phyloP scores from a whole-genome alignment of 2,797 vertebrate species.

The Glyptemys insculpta region DNA sequence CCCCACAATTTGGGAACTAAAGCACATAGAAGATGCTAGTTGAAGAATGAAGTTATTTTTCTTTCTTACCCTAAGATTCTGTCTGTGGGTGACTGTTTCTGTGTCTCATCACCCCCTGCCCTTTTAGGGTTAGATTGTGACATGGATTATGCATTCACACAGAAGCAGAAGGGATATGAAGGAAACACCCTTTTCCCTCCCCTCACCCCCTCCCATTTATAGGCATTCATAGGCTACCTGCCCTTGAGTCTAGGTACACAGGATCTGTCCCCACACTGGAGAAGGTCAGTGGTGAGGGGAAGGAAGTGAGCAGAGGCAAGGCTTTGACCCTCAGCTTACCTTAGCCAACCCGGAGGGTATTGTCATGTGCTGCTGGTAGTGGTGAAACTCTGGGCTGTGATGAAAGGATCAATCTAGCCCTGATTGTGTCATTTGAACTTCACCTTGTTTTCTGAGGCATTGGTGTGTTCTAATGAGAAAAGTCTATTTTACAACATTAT shows the following conservation, averaged over 20 bases:
- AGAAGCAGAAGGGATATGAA: neutral
- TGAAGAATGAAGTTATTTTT: neutral
- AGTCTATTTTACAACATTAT: neutral
- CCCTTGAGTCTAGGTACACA: neutral
- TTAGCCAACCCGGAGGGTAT: neutral
- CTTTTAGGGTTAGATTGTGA: neutral
- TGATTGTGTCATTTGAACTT: rapidly evolving
- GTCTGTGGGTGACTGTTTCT: neutral
- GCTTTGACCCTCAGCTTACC: neutral
- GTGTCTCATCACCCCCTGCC: no score
- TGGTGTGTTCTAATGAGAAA: neutral
- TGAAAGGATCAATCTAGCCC: neutral
- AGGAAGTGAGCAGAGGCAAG: neutral
- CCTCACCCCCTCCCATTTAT: neutral
- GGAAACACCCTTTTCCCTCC: neutral
- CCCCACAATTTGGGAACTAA: neutral
- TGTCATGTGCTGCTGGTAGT: neutral
- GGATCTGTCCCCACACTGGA: neutral
- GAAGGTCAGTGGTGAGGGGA: neutral
- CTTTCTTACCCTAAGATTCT: neutral
- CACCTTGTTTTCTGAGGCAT: neutral
- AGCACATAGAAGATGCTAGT: neutral
- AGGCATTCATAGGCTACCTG: neutral
- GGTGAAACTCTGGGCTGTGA: rapidly evolving
- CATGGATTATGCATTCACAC: neutral